Conservation (phyloP, 2,113 vertebrate genomes). For the Hiodon alosoides region DNA sequence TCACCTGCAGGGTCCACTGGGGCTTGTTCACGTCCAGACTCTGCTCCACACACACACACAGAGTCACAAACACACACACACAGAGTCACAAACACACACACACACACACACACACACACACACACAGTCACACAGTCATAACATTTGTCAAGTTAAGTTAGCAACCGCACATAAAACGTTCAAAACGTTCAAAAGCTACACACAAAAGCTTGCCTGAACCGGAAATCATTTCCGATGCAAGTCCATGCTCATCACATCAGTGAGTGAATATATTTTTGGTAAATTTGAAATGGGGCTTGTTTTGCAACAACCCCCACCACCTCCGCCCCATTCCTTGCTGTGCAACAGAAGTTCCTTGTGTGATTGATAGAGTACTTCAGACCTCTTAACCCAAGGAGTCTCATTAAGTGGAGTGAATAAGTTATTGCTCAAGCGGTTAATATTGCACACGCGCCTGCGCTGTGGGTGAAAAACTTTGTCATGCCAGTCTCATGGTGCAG, state of each 20-base stretch:
- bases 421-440: background rate
- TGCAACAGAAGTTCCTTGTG: background rate
- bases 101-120: background rate
- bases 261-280: too few relatives aligned
- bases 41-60: conserved; percentile 27
- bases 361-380: background rate
- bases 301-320: too few relatives aligned
- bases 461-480: background rate
- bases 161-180: too few relatives aligned
- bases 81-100: background rate
- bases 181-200: too few relatives aligned
- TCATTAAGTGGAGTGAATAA: background rate
- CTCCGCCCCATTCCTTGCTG: background rate
- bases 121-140: too few relatives aligned
- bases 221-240: too few relatives aligned
- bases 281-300: too few relatives aligned
- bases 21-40: conserved; percentile 60
- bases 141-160: too few relatives aligned
- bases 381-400: background rate
- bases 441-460: background rate
- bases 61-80: background rate
- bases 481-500: too few relatives aligned
- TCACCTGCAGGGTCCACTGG: conserved; percentile 69
- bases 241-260: too few relatives aligned
- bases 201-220: too few relatives aligned